Conservation (phyloP, 2,888 invertebrate species). For the Drosophila koepferae region DNA sequence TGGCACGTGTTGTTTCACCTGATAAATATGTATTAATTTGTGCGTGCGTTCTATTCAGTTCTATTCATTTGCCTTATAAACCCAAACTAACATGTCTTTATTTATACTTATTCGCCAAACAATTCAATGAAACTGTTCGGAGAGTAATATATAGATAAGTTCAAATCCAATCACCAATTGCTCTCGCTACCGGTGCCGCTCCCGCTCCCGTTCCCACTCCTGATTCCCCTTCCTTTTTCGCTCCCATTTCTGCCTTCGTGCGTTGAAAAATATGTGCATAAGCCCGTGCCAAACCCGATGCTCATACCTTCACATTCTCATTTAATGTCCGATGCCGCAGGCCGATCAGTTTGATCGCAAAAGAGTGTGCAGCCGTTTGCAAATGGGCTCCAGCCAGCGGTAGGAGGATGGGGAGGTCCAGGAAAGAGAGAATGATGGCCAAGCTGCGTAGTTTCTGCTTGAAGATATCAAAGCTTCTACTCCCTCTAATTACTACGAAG, state of each 20-base stretch:
- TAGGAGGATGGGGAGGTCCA: neutral
- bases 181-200: slow-evolving; percentile 23
- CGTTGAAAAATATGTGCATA: slow-evolving; percentile 61
- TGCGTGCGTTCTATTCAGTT: neutral
- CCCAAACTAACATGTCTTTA: neutral
- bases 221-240: too few species aligned
- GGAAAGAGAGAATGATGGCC: slow-evolving; percentile 34
- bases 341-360: slow-evolving; percentile 83
- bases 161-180: slow-evolving; percentile 48
- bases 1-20: slow-evolving; percentile 43
- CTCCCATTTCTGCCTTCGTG: slow-evolving; percentile 32
- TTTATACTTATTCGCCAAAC: neutral
- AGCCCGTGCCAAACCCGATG: slow-evolving; percentile 80
- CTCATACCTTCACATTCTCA: slow-evolving; percentile 67
- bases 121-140: neutral
- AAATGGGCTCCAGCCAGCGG: slow-evolving; percentile 53
- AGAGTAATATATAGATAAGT: slow-evolving; percentile 36
- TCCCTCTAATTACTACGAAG: slow-evolving; percentile 67
- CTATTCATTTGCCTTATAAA: too few species aligned
- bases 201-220: neutral
- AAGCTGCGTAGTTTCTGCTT: slow-evolving; percentile 48
- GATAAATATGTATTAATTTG: slow-evolving; percentile 2
- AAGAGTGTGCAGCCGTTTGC: slow-evolving; percentile 75
- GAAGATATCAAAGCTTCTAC: slow-evolving; percentile 66
- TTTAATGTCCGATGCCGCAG: slow-evolving; percentile 68